phyloP scores from a whole-genome alignment of 2,888 invertebrate species.

The Heliconius erato region DNA sequence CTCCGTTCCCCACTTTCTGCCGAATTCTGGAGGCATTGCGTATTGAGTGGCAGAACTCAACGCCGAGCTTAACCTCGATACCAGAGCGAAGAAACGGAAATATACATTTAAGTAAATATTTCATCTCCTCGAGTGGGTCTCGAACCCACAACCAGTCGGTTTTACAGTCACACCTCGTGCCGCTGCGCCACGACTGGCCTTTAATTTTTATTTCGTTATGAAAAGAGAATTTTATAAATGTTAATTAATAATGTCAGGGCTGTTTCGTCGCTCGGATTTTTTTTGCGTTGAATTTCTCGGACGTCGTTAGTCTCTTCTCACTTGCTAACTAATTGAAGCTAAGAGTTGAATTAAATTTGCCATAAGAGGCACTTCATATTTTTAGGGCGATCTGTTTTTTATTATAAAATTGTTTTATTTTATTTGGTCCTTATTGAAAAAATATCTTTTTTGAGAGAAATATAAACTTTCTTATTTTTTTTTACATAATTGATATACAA shows the following conservation, averaged over 20 bases:
- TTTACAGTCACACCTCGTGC: too few species aligned
- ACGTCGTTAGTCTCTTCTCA: conserved; percentile 32
- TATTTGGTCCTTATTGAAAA: neutral
- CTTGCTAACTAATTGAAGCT: conserved; percentile 39
- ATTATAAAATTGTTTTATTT: neutral
- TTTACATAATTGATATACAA: neutral
- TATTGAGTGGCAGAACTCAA: too few species aligned
- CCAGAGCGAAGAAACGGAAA: too few species aligned
- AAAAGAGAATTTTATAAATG: conserved; percentile 35
- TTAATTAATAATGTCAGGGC: conserved; percentile 34
- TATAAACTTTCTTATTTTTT: too few species aligned
- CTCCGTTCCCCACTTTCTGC: too few species aligned
- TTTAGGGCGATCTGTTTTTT: neutral
- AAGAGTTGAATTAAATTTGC: conserved; percentile 32
- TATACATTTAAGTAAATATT: too few species aligned
- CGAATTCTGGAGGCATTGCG: too few species aligned
- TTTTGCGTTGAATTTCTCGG: conserved; percentile 26
- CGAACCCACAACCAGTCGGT: too few species aligned
- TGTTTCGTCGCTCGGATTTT: conserved; percentile 24
- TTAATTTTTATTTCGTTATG: conserved; percentile 4
- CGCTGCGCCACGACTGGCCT: too few species aligned
- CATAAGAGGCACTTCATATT: neutral
- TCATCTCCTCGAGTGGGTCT: too few species aligned
- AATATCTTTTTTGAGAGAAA: neutral
- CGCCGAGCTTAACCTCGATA: too few species aligned